These are phyloP conservation scores for Dysmachus trigonus DNA, from an alignment of 2,888 invertebrate species.

Conservation along the genomic window DNA sequence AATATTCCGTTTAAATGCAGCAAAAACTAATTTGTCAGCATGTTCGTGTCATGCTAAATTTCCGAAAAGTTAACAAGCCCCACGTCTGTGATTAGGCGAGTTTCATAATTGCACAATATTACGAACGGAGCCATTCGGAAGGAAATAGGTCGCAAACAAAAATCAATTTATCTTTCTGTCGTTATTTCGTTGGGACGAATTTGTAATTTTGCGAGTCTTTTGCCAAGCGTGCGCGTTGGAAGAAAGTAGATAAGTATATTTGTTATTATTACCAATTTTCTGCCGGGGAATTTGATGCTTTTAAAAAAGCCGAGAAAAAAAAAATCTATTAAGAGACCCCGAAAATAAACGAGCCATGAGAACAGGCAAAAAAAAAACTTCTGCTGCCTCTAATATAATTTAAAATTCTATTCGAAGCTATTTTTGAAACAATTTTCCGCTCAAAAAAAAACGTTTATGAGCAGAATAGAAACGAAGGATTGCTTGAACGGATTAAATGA, in stretches of 20 bases:
- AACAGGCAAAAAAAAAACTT: background rate
- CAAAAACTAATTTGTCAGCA: background rate
- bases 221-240: background rate
- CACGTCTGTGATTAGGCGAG: background rate
- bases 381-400: conserved; percentile 26
- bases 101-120: background rate
- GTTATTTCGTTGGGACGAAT: background rate
- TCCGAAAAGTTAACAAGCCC: background rate
- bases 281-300: background rate
- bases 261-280: conserved; percentile 5
- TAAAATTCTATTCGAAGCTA: conserved; percentile 1
- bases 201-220: background rate
- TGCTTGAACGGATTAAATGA: background rate
- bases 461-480: background rate
- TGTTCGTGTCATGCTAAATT: background rate
- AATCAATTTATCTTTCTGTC: conserved; percentile 19
- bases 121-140: background rate
- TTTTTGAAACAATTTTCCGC: conserved; percentile 12
- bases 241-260: background rate
- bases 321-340: conserved; percentile 9
- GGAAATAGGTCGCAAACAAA: background rate
- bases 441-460: background rate
- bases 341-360: conserved; percentile 24
- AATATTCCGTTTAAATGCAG: background rate
- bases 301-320: background rate